These are phyloP conservation scores for Blastobasis lacticolella DNA, from an alignment of 2,888 invertebrate genomes.

Conservation along the genomic window DNA sequence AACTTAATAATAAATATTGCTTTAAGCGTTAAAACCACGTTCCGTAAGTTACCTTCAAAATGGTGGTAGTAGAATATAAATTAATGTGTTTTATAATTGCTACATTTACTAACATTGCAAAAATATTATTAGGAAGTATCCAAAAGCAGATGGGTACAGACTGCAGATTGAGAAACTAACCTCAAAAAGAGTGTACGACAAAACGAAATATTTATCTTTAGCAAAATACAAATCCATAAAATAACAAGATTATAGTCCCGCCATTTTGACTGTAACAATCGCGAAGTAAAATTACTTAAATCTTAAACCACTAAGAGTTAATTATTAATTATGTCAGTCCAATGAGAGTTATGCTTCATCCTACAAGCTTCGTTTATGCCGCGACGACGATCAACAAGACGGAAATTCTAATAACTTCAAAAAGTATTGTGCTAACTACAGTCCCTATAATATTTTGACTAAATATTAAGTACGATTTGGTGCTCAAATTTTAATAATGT, in stretches of 20 bases:
- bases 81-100: too few species aligned
- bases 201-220: too few species aligned
- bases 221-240: too few species aligned
- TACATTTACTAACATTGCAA: too few species aligned
- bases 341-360: conserved; percentile 55
- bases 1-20: conserved; percentile 73
- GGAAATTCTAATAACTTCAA: conserved; percentile 43
- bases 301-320: conserved; percentile 58
- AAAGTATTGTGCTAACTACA: conserved; percentile 45
- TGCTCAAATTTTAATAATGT: conserved; percentile 69
- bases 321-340: conserved; percentile 63
- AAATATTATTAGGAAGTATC: too few species aligned
- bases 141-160: too few species aligned
- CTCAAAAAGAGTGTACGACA: too few species aligned
- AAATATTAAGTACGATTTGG: conserved; percentile 74
- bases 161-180: too few species aligned
- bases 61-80: too few species aligned
- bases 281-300: conserved; percentile 56
- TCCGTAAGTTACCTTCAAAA: conserved; percentile 9
- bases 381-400: conserved; percentile 43
- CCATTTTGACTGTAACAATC: background rate
- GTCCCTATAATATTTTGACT: conserved; percentile 60
- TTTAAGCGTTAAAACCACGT: conserved; percentile 62
- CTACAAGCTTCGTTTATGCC: conserved; percentile 39
- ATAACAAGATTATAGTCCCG: too few species aligned